Conservation (phyloP, 2,113 vertebrate species). For the Silurus asotus region DNA sequence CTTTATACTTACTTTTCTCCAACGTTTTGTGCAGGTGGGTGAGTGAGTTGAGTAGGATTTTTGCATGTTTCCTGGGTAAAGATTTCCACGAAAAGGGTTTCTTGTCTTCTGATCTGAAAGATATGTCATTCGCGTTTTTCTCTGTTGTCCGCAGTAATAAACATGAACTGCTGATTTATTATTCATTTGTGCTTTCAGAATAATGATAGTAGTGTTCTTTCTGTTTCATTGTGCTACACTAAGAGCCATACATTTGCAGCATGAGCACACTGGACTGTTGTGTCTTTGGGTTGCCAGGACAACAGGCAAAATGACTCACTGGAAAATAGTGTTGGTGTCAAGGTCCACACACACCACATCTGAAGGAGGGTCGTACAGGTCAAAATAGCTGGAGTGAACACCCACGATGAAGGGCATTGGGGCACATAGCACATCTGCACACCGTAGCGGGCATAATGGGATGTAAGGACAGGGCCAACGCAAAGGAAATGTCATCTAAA, state of each 20-base stretch:
- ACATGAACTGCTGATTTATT: not conserved
- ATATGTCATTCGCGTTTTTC: not conserved
- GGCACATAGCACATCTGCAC: slow-evolving; percentile 91
- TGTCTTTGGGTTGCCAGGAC: not conserved
- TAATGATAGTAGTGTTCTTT: not conserved
- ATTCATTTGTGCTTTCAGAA: not conserved
- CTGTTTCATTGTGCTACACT: not conserved
- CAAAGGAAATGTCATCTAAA: slow-evolving; percentile 91
- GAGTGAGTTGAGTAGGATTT: slow-evolving; percentile 81
- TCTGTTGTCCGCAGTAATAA: not conserved
- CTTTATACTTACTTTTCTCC: slow-evolving; percentile 82
- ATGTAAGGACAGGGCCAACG: slow-evolving; percentile 96
- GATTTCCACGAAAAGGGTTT: slow-evolving; percentile 81
- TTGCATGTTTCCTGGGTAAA: slow-evolving; percentile 85
- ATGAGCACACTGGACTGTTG: slow-evolving; percentile 9
- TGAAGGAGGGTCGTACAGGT: slow-evolving; percentile 85
- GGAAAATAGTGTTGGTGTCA: slow-evolving; percentile 95
- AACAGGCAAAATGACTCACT: slow-evolving; percentile 74
- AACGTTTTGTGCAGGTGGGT: slow-evolving; percentile 81
- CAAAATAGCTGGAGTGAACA: slow-evolving; percentile 95
- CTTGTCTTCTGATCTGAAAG: slow-evolving; percentile 83
- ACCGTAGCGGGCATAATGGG: slow-evolving; percentile 90
- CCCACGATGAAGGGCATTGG: slow-evolving; percentile 96
- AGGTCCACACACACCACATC: slow-evolving; percentile 92
- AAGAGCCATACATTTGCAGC: not conserved